phyloP scores from a whole-genome alignment of 2,113 vertebrate genomes.

The Elachura formosa region DNA sequence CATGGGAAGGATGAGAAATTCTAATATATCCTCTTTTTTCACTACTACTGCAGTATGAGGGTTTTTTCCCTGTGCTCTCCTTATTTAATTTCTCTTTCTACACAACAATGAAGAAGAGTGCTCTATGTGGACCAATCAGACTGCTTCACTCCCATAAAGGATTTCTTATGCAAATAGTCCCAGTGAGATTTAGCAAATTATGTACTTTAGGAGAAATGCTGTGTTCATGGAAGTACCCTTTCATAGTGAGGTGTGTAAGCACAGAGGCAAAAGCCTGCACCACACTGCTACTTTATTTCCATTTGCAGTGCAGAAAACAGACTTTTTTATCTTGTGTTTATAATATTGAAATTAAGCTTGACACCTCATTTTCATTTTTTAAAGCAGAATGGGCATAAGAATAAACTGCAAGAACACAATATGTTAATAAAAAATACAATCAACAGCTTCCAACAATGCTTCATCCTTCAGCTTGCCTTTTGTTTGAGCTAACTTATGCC shows the following conservation, averaged over 20 bases:
- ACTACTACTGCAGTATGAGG: not conserved
- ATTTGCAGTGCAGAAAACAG: not conserved
- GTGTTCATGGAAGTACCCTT: not conserved
- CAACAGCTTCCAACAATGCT: not conserved
- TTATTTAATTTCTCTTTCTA: not conserved
- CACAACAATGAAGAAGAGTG: not conserved
- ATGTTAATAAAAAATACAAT: not conserved
- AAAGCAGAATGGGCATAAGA: not conserved
- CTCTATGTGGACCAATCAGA: not conserved
- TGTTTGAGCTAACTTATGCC: not conserved
- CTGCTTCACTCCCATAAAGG: not conserved
- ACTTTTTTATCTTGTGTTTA: not conserved
- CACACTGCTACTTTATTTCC: not conserved
- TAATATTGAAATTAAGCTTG: not conserved
- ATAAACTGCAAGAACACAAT: not conserved
- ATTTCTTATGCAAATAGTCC: not conserved
- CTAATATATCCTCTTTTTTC: not conserved
- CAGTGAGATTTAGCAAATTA: not conserved
- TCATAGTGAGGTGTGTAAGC: not conserved
- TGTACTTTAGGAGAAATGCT: not conserved
- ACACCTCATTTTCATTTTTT: not conserved
- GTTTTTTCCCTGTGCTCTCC: not conserved
- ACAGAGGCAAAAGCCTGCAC: not conserved
- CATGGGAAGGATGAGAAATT: not conserved
- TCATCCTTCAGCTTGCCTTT: not conserved